These are phyloP conservation scores for Slavum lentiscoides DNA, from an alignment of 2,888 invertebrate species.

Conservation along the genomic window DNA sequence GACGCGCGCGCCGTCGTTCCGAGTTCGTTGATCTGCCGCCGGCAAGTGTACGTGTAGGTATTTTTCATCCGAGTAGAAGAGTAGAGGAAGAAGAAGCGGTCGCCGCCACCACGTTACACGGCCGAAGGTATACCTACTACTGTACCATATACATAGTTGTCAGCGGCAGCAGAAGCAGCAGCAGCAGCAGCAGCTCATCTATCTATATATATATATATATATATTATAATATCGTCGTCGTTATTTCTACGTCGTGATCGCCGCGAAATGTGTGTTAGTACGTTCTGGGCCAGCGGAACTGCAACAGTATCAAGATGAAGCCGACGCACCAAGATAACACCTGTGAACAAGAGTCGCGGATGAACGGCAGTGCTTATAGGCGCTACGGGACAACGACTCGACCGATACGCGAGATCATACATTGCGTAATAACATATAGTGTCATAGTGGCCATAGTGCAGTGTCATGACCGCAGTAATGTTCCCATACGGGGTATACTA, in stretches of 20 bases:
- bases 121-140: no score
- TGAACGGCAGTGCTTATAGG: not conserved
- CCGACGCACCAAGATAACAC: constrained; percentile 52
- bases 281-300: constrained; percentile 52
- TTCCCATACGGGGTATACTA: no score
- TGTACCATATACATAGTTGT: no score
- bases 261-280: constrained; percentile 38
- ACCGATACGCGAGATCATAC: no score
- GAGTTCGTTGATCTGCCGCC: constrained; percentile 45
- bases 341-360: constrained; percentile 15
- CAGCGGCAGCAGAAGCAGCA: no score
- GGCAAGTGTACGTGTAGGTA: not conserved
- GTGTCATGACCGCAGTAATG: no score
- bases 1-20: not conserved
- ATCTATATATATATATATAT: no score
- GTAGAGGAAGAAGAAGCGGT: not conserved
- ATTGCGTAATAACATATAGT: no score
- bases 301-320: constrained; percentile 52
- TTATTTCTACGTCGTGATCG: not conserved
- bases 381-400: no score
- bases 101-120: not conserved
- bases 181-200: no score
- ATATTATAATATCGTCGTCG: not conserved
- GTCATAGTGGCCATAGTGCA: no score
- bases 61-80: no score